phyloP scores from a whole-genome alignment of 2,888 invertebrate species.

The Sphaeridia pumilis region DNA sequence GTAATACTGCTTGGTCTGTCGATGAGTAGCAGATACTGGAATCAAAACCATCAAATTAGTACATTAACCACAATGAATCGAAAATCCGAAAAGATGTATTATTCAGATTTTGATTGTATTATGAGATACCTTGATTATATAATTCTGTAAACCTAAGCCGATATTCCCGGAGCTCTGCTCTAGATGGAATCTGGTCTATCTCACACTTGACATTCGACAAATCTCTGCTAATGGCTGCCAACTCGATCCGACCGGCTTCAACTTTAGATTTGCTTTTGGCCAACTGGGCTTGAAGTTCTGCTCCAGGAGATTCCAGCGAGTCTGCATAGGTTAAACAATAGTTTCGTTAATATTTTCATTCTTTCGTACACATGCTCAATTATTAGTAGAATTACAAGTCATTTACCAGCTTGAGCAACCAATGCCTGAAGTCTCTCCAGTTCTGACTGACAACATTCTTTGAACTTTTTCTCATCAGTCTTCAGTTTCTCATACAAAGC shows the following conservation, averaged over 20 bases:
- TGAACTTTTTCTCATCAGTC: slow-evolving; percentile 59
- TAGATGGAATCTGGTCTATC: slow-evolving; percentile 83
- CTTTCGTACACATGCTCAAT: not conserved
- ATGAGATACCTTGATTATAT: slow-evolving; percentile 73
- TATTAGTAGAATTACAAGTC: not conserved
- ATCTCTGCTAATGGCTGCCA: slow-evolving; percentile 67
- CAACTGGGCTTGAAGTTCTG: slow-evolving; percentile 38
- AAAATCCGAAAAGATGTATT: not conserved
- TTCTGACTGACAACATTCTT: slow-evolving; percentile 59
- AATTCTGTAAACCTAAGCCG: slow-evolving; percentile 90
- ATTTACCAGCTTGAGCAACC: slow-evolving; percentile 19
- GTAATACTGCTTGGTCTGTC: slow-evolving; percentile 95
- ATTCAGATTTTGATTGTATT: not conserved
- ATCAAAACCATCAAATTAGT: slow-evolving; percentile 35
- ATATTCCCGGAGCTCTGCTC: slow-evolving; percentile 88
- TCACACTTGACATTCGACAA: slow-evolving; percentile 70
- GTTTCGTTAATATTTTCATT: not conserved
- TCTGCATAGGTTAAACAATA: slow-evolving; percentile 15
- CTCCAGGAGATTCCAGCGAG: slow-evolving; percentile 22
- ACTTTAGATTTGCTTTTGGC: slow-evolving; percentile 53
- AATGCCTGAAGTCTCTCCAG: slow-evolving; percentile 44
- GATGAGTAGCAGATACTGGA: slow-evolving; percentile 84
- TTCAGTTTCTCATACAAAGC: slow-evolving; percentile 52
- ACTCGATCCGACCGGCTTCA: slow-evolving; percentile 48
- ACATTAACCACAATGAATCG: not conserved